Evolutionary conservation across 2,888 invertebrate species (phyloP), one percentile per base, ranked within the genome.

Genomic region (Stenichneumon culpator): DNA sequence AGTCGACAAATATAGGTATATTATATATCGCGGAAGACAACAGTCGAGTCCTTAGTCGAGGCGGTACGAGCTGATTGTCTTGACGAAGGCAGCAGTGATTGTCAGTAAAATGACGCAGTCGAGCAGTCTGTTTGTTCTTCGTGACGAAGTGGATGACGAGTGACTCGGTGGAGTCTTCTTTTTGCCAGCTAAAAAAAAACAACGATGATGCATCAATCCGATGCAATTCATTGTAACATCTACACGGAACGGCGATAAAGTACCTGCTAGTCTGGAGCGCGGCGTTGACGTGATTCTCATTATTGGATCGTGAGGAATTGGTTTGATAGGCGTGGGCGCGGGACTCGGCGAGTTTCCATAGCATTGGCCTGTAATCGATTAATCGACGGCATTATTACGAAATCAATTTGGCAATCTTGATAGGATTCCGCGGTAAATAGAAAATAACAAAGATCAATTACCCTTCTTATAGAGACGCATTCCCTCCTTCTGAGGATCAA

Each of bases 401-500:
- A 39, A 60, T 57, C 7, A n/a, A 22, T 54, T 60, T 11, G 16
- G 25, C 3, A 28, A 19, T 57, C 44, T 54, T 47, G 7, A 5
- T 14, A 16, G 5, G 50, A 47, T 47, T 28, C 9, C 4, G 32
- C 69, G 5, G 9, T 22, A 28, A 44, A 77, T 19, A 68, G 25
- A 68, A 11, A 32, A 57, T 57, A 19, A 19, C 9, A 4, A 36
- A 14, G 9, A 67, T 22, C 22, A 39, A 36, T 93, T 92, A 94
- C 94, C 94, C 90, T 94, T 94, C 90, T 95, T 95, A 52, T 94
- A 95, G 36, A 96, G 93, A 90, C 95, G 95, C 96, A 96, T 96
- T 82, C 96, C 96, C 89, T 95, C 94, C 50, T 93, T 94, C 69
- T 95, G 93, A 1, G 96, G 96, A 92, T 96, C 95, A 44, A 96